A percentile compares a stretch with the other conserved stretches of the same genome.
phyloP scores from a whole-genome alignment of 2,113 vertebrate genomes.

The Clarias batrachus region DNA sequence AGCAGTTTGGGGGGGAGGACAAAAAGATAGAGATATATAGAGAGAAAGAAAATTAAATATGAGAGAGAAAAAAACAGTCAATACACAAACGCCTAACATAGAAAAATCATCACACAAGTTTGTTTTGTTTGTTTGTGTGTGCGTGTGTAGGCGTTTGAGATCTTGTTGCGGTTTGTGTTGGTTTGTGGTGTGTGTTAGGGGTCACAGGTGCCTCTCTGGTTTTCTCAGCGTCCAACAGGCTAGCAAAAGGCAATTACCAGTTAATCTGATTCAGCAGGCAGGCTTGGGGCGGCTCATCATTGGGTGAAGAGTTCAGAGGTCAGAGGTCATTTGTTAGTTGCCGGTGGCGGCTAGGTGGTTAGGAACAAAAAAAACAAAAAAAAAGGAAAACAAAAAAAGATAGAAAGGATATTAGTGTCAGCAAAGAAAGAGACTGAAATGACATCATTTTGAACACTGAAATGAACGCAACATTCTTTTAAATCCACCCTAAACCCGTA shows the following conservation, averaged over 20 bases:
- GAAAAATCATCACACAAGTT: conserved; percentile 63
- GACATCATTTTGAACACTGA: conserved; percentile 83
- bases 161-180: conserved; percentile 65
- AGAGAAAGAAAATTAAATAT: background rate
- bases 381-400: conserved; percentile 78
- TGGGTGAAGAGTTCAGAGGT: conserved; percentile 87
- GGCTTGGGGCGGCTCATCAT: conserved; percentile 85
- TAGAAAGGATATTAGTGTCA: conserved; percentile 85
- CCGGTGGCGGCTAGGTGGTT: conserved; percentile 86
- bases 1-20: conserved; percentile 34
- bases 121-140: conserved; percentile 36
- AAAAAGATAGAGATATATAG: background rate
- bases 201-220: conserved; percentile 73
- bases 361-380: conserved; percentile 72
- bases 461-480: conserved; percentile 75
- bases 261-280: conserved; percentile 85
- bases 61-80: conserved; percentile 33
- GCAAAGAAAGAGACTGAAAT: conserved; percentile 81
- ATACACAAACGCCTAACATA: conserved; percentile 50
- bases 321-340: conserved; percentile 88
- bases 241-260: conserved; percentile 86
- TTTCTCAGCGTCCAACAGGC: conserved; percentile 77
- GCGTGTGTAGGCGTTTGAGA: conserved; percentile 28
- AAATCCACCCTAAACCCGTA: conserved; percentile 50
- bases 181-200: conserved; percentile 74